Base-by-base conservation (phyloP, 1,140 invertebrate genomes). In the Macrotrachela quadricornifera region DNA sequence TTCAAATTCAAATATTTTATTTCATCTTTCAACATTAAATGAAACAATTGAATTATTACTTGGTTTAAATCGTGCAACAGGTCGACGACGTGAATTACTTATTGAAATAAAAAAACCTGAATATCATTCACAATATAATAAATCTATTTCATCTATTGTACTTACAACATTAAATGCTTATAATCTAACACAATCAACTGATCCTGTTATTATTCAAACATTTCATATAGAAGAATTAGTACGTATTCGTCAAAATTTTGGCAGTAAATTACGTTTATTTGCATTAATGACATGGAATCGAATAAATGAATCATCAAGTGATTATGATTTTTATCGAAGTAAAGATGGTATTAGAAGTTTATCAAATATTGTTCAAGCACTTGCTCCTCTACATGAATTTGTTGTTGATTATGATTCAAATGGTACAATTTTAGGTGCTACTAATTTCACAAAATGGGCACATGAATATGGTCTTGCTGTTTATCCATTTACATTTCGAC, bases 21-120 rank as follows among this genome's bases (percentile, higher is more conserved):
- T 53, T 53, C 51, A 46, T 42, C 15, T 53, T 11, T 46, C 12
- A 13, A 47, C 51, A 12, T 14, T 53, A 18, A 18, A 47, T 42
- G 51, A 53, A 46, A 36, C 46, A 46, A 53, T 53, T 13, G 51
- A 53, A 48, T 15, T 53, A 14, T 18, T 53, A 42, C 44, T 46
- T 30, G 51, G 51, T 15, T 18, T 30, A 8, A 30, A 30, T 30
- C 21, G 21, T 4, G 21, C 21, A 30, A 30, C 21, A 4, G 3
- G 8, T 4, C 21, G 8, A 30, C 2, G 8, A 30, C 16, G 38
- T 30, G 51, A 44, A 42, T 37, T 53, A 12, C 46, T 46, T 53
- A 44, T 53, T 18, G 51, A 53, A 21, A 18, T 53, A 17, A 53
- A 53, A 46, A 15, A 53, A 18, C 51, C 51, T 11, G 15, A 53